Percentiles rank a stretch among this genome's conserved stretches.
Evolutionary conservation across 1,140 invertebrate species (phyloP).

Genomic region (Drosophila lini): DNA sequence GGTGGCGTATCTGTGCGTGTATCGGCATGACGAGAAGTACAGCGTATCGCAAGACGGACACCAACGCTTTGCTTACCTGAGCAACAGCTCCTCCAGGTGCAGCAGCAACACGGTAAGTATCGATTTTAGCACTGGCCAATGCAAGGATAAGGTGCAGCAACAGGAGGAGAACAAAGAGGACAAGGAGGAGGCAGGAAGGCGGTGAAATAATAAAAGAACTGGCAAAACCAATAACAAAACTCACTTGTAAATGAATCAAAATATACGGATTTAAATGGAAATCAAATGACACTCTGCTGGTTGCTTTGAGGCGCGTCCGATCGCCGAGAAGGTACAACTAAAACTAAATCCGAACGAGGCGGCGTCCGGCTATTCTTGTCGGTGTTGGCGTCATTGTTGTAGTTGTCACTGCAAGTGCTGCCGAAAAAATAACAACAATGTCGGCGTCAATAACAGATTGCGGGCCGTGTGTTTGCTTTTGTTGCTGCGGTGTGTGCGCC

Average conservation of each 20-base stretch:
- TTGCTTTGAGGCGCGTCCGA: conserved; percentile 23
- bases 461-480: conserved; percentile 31
- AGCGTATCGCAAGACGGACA: not conserved
- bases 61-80: conserved; percentile 48
- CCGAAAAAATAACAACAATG: conserved; percentile 28
- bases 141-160: not conserved
- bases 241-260: conserved; percentile 29
- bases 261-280: conserved; percentile 2
- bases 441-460: conserved; percentile 29
- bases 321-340: conserved; percentile 26
- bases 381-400: conserved; percentile 4
- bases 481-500: conserved; percentile 2
- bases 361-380: conserved; percentile 11
- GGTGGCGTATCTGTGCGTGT: conserved; percentile 31
- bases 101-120: conserved; percentile 45
- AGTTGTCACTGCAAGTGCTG: conserved; percentile 25
- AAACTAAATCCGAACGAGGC: conserved; percentile 18
- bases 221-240: conserved; percentile 9
- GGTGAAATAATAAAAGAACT: conserved; percentile 8
- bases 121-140: conserved; percentile 63
- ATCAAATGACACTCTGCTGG: not conserved
- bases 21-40: conserved; percentile 18
- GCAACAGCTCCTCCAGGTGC: conserved; percentile 25
- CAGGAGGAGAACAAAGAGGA: not conserved
- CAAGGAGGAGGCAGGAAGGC: not conserved